A percentile compares a stretch with the other conserved stretches of the same genome.
phyloP scores from a whole-genome alignment of 2,888 invertebrate species.

The Hydraecia micacea region DNA sequence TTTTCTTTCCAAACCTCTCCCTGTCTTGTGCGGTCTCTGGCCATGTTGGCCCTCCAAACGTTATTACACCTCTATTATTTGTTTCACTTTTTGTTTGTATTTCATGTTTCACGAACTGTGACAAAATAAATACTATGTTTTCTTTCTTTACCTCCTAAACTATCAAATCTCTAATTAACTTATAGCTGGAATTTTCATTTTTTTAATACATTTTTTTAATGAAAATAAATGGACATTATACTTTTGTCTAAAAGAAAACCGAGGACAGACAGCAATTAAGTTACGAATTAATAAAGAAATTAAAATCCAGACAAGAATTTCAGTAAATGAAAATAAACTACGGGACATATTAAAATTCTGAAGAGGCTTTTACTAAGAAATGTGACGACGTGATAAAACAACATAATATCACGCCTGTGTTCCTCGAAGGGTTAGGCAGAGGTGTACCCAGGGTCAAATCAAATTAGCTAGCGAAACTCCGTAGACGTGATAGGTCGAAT shows the following conservation, averaged over 20 bases:
- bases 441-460: not conserved
- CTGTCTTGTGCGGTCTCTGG: too few species aligned
- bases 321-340: slow-evolving; percentile 22
- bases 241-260: slow-evolving; percentile 5
- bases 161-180: not conserved
- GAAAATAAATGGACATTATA: not conserved
- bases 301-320: slow-evolving; percentile 15
- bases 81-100: too few species aligned
- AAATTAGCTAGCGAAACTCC: too few species aligned
- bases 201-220: not conserved
- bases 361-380: not conserved
- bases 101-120: not conserved
- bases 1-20: too few species aligned
- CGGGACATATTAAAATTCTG: not conserved
- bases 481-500: too few species aligned
- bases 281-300: slow-evolving; percentile 10
- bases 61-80: too few species aligned
- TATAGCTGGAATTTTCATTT: not conserved
- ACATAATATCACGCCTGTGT: not conserved
- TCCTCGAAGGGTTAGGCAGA: not conserved
- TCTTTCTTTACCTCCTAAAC: not conserved
- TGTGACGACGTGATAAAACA: not conserved
- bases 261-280: not conserved
- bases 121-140: not conserved
- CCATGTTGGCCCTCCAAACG: too few species aligned